These are phyloP conservation scores for Lasioglossum figueresi DNA, from an alignment of 2,888 invertebrate genomes.

Conservation along the genomic window DNA sequence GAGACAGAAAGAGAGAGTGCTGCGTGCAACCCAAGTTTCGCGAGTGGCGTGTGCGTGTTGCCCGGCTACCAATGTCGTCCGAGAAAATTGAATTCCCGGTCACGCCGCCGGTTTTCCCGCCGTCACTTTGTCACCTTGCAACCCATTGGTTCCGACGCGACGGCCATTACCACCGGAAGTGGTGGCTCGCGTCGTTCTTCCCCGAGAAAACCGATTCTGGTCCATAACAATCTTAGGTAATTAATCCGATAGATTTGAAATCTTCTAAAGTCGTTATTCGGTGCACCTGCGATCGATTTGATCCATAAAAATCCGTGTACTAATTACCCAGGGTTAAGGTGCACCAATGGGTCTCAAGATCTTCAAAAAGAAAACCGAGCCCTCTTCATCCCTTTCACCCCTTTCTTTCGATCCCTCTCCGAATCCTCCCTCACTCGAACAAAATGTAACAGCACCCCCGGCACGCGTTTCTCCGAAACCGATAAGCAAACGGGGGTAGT, in stretches of 20 bases:
- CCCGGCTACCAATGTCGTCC: not conserved
- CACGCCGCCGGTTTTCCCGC: slow-evolving; percentile 18
- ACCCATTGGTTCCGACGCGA: not conserved
- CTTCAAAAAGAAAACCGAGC: not conserved
- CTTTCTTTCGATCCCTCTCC: not conserved
- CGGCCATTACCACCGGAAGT: not conserved
- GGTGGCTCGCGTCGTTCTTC: not conserved
- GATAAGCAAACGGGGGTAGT: slow-evolving; percentile 24
- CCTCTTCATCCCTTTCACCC: not conserved
- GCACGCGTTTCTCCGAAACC: slow-evolving; percentile 33
- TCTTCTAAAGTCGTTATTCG: not conserved
- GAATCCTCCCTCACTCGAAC: not conserved
- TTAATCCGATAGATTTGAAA: not conserved
- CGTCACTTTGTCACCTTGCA: slow-evolving; percentile 1
- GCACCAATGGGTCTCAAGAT: not conserved
- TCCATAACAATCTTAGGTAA: not conserved
- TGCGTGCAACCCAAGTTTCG: not conserved
- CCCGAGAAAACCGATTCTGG: not conserved
- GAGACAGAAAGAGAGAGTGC: not conserved
- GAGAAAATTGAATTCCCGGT: slow-evolving; percentile 46
- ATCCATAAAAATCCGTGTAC: not conserved
- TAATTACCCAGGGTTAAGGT: not conserved
- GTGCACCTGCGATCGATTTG: not conserved
- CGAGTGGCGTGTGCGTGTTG: not conserved
- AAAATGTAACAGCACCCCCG: slow-evolving; percentile 7